These are phyloP conservation scores for Rhagologus leucostigma DNA, from an alignment of 2,113 vertebrate species.

Conservation along the genomic window DNA sequence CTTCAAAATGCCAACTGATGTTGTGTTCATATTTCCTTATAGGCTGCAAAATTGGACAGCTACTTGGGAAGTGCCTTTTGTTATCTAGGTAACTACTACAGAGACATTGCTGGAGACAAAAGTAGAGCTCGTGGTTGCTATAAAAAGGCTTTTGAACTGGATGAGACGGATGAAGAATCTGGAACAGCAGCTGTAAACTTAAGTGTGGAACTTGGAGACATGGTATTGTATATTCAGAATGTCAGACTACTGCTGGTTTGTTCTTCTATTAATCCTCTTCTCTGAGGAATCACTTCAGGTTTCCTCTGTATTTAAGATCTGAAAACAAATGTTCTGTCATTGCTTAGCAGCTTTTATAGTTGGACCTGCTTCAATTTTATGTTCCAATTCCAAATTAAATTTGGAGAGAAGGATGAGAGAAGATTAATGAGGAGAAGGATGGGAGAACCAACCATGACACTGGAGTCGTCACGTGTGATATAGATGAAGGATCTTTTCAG, in stretches of 20 bases:
- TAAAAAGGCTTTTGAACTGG: constrained; percentile 92
- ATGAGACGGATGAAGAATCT: constrained; percentile 80
- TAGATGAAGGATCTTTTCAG: background rate
- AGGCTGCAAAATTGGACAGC: constrained; percentile 92
- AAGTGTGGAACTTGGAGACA: constrained; percentile 87
- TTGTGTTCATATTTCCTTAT: constrained; percentile 17
- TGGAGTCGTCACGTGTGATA: background rate
- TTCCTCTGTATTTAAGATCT: background rate
- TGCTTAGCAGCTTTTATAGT: background rate
- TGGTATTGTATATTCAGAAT: constrained; percentile 68
- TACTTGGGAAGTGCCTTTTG: constrained; percentile 82
- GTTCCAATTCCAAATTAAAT: background rate
- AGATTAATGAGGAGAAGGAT: background rate
- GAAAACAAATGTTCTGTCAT: background rate
- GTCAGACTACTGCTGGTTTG: background rate
- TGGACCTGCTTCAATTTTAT: background rate
- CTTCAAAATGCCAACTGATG: background rate
- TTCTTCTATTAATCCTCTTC: background rate
- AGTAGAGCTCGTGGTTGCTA: constrained; percentile 90
- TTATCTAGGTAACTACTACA: constrained; percentile 91
- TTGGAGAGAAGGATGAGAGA: background rate
- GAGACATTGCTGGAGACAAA: constrained; percentile 81
- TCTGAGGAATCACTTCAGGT: background rate
- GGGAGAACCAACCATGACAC: background rate
- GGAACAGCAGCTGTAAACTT: constrained; percentile 89